These are phyloP conservation scores for Ciconia stormi DNA, from an alignment of 2,113 vertebrate species.

Conservation along the genomic window DNA sequence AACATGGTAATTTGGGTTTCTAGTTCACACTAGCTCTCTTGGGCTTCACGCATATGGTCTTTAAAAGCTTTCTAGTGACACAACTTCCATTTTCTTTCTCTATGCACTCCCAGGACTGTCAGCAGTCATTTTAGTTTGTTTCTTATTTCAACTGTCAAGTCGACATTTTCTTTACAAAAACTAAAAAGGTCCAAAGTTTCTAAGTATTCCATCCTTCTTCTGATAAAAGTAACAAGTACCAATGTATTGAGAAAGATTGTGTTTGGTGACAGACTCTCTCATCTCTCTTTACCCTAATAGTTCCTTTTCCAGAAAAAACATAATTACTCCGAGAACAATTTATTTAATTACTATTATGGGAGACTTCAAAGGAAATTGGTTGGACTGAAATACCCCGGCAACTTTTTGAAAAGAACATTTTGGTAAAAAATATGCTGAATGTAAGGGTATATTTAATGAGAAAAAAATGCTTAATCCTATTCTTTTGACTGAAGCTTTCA, in stretches of 20 bases:
- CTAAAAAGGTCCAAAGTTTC: neutral
- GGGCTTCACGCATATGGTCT: neutral
- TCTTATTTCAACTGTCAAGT: neutral
- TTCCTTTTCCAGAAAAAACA: neutral
- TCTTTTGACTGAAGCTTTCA: neutral
- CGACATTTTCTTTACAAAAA: neutral
- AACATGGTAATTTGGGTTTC: neutral
- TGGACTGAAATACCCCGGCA: constrained; percentile 8
- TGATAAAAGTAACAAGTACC: neutral
- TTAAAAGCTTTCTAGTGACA: constrained; percentile 40
- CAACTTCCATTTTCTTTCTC: neutral
- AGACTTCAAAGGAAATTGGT: constrained; percentile 39
- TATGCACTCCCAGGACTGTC: neutral
- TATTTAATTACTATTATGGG: constrained; percentile 37
- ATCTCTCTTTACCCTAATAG: constrained; percentile 1
- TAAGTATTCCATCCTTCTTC: neutral
- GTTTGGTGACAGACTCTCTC: constrained; percentile 24
- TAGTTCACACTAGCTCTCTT: neutral
- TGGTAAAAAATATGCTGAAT: neutral
- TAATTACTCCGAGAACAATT: constrained; percentile 28
- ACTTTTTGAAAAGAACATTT: constrained; percentile 1
- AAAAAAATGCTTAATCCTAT: neutral
- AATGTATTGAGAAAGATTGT: neutral
- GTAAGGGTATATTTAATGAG: neutral
- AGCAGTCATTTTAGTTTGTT: constrained; percentile 6